These are phyloP conservation scores for Rallus crepitans DNA, from an alignment of 2,797 vertebrate genomes.

Conservation along the genomic window DNA sequence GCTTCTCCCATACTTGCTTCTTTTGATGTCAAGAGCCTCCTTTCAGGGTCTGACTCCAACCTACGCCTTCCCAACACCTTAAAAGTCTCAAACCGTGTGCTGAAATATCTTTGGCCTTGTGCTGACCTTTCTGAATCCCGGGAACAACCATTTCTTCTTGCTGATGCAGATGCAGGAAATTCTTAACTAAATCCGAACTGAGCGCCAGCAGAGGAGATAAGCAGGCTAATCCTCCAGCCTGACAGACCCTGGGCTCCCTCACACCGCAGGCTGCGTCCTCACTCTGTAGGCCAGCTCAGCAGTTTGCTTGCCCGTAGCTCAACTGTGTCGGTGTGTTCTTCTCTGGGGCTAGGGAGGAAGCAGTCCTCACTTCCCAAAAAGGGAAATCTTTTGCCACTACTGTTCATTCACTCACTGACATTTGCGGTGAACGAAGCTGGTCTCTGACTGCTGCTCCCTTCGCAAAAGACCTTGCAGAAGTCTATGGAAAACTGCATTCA, in stretches of 20 bases:
- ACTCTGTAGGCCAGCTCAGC: slow-evolving; percentile 67
- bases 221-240: slow-evolving; percentile 56
- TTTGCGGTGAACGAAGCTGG: neutral
- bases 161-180: slow-evolving; percentile 68
- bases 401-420: neutral
- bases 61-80: neutral
- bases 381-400: neutral
- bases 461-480: neutral
- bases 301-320: neutral
- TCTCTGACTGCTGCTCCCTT: neutral
- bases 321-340: neutral
- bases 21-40: neutral
- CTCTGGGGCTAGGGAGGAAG: neutral
- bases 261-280: slow-evolving; percentile 20
- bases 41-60: slow-evolving; percentile 11
- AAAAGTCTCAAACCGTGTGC: slow-evolving; percentile 34
- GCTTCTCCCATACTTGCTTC: neutral
- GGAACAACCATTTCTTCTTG: slow-evolving; percentile 36
- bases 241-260: slow-evolving; percentile 17
- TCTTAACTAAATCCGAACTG: slow-evolving; percentile 60
- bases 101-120: slow-evolving; percentile 56
- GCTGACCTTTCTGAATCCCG: neutral
- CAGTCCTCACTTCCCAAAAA: neutral
- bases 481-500: neutral
- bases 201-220: slow-evolving; percentile 63